phyloP scores from a whole-genome alignment of 2,888 invertebrate species.

The Caradrina clavipalpis region DNA sequence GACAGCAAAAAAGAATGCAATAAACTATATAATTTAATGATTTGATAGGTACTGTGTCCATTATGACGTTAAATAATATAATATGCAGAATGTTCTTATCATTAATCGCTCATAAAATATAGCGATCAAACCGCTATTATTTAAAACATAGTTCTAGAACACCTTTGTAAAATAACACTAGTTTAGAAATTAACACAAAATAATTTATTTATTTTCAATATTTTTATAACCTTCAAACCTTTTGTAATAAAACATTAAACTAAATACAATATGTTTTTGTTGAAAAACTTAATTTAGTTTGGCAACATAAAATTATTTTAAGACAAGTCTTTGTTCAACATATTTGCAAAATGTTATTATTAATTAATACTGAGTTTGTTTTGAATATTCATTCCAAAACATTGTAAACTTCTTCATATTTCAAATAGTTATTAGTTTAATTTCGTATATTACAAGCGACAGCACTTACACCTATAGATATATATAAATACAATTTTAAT shows the following conservation, averaged over 20 bases:
- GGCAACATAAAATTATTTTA: conserved; percentile 5
- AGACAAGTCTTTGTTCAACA: conserved; percentile 25
- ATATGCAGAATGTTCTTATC: too few species aligned
- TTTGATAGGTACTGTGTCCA: too few species aligned
- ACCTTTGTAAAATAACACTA: background rate
- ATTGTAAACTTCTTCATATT: conserved; percentile 23
- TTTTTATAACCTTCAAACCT: background rate
- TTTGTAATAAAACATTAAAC: background rate
- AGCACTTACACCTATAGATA: background rate
- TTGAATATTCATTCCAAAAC: conserved; percentile 47
- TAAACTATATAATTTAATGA: too few species aligned
- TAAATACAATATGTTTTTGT: background rate
- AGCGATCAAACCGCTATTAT: too few species aligned
- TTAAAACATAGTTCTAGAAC: background rate
- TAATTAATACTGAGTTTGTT: conserved; percentile 48
- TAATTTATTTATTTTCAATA: background rate
- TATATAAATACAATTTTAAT: too few species aligned
- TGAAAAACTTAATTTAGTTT: conserved; percentile 10
- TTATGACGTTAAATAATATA: too few species aligned
- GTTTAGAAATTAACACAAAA: background rate
- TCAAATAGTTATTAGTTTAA: conserved; percentile 26
- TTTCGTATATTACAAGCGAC: conserved; percentile 4
- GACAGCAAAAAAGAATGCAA: too few species aligned
- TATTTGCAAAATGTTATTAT: conserved; percentile 36
- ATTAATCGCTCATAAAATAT: too few species aligned